phyloP scores from a whole-genome alignment of 1,140 invertebrate genomes.

The Drosophila triauraria region DNA sequence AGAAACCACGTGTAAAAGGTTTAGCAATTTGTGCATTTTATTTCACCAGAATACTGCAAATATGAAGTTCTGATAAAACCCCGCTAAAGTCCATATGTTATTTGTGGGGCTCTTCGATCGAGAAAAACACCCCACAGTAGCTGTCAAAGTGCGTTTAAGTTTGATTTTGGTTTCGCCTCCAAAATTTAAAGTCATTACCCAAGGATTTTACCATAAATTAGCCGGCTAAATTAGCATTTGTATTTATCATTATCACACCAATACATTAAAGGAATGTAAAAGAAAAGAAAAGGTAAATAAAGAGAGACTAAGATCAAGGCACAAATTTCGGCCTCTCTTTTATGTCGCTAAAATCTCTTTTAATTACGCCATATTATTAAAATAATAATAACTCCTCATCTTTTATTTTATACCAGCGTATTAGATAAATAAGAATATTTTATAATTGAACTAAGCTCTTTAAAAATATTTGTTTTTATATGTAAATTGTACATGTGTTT shows the following conservation, averaged over 20 bases:
- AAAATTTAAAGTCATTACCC: slow-evolving; percentile 15
- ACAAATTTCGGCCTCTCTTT: neutral
- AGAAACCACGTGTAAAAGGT: slow-evolving; percentile 62
- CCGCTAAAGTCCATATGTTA: neutral
- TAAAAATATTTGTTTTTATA: too few species aligned
- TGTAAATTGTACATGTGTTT: too few species aligned
- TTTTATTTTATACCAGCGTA: too few species aligned
- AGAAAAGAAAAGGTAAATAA: neutral
- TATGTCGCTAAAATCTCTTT: neutral
- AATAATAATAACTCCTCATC: too few species aligned
- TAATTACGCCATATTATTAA: neutral
- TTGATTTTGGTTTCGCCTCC: neutral
- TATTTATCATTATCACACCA: slow-evolving; percentile 37
- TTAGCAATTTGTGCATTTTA: slow-evolving; percentile 24
- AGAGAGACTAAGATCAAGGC: slow-evolving; percentile 2
- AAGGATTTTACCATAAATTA: slow-evolving; percentile 41
- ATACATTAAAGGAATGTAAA: slow-evolving; percentile 9
- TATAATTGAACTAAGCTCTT: too few species aligned
- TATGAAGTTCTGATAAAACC: neutral
- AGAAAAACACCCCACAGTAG: neutral
- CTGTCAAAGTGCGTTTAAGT: neutral
- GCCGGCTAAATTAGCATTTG: slow-evolving; percentile 48
- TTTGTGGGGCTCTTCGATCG: neutral
- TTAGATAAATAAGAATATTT: too few species aligned
- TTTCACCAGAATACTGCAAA: neutral